Base-by-base conservation (phyloP, 2,797 vertebrate species). In the Halcyon chelicuti region DNA sequence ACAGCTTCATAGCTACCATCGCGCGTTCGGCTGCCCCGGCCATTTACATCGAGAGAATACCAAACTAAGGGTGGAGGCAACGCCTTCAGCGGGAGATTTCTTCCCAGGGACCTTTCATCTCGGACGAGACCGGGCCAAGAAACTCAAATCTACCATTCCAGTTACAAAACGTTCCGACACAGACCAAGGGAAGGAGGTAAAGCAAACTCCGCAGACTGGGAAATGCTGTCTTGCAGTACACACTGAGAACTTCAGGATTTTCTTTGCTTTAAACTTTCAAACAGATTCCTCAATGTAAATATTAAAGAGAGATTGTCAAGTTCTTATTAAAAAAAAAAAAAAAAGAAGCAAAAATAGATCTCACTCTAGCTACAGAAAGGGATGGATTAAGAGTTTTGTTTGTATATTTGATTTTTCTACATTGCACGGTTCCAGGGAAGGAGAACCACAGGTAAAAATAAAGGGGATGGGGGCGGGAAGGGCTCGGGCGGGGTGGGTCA, bases 401-500 rank as follows among this genome's bases (percentile, higher is more conserved):
- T 98, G 98, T 98, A 98, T 98, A 98, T 98, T 98, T 98, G 97
- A 96, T 98, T 98, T 98, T 98, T 98, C 97, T 98, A 98, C 97
- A 93, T 95, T 98, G 98, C 98, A 98, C 98, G 97, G 98, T 98
- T 98, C 98, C 96, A 97, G 96, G 96, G 96, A 81, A 97, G 96
- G 96, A 97, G 97, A 98, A 98, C 98, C 97, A 97, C 95, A 96
- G 94, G 92, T 95, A 92, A 97, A 96, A 96, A 75, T 58, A 63
- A 87, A 82, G 11, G 77, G 90, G 88, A 37, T 46, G 31, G 83
- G 93, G 74, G 88, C 70, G 89, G 80, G 75, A 3, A 37, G 90
- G 88, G 89, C 35, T 68, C 44, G 80, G 91, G 92, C 46, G 77
- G 96, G 94, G 60, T 67, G 93, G 78, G 75, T 70, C 87, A 93